Base-by-base conservation (phyloP, 2,888 invertebrate genomes). In the Nomada hirtipes region DNA sequence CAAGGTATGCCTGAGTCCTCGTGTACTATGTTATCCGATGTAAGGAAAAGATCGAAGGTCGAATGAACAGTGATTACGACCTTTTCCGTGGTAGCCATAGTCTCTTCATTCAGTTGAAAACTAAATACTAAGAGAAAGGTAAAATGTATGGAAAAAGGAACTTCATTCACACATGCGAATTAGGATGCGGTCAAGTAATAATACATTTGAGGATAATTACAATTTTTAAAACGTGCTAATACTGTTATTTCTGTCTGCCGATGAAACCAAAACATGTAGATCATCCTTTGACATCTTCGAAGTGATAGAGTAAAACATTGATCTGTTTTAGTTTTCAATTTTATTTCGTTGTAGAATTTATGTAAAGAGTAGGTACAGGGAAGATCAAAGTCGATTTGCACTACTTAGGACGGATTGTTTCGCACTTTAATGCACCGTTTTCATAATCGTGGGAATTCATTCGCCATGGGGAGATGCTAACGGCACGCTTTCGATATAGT, bases 71-170 rank as follows among this genome's bases (percentile, higher is more conserved):
- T 71, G 76, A 85, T 88, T 78, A 74, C 80, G 86, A 88, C 79
- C 79, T 88, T 88, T 88, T 80, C 87, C 63, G 47, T 55, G 70
- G 63, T 76, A 52, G 59, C 59, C 64, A 65, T 59, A 72, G 76
- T 72, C 74, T 79, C 73, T 83, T 88, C 82, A 85, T 88, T 88
- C 82, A 88, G 53, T 9, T 52, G 63, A 82, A 79, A 83, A 82
- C 50, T 79, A 79, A 82, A 88, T 83, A 86, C 80, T 81, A 75
- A 82, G 82, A 77, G 85, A 88, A 88, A 88, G 88, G 86, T 78
- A 73, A 75, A n/a, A 13, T 29, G 55, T 67, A 68, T 50, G 73
- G 76, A 81, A 60, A 83, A 76, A 76, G 74, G 44, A 67, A 71
- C 63, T 88, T 80, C 88, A 88, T 88, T 88, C 88, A 88, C 86